A percentile compares a stretch with the other conserved stretches of the same genome.
phyloP scores from a whole-genome alignment of 2,888 invertebrate genomes.

The Ashinkailepas kermadecensis region DNA sequence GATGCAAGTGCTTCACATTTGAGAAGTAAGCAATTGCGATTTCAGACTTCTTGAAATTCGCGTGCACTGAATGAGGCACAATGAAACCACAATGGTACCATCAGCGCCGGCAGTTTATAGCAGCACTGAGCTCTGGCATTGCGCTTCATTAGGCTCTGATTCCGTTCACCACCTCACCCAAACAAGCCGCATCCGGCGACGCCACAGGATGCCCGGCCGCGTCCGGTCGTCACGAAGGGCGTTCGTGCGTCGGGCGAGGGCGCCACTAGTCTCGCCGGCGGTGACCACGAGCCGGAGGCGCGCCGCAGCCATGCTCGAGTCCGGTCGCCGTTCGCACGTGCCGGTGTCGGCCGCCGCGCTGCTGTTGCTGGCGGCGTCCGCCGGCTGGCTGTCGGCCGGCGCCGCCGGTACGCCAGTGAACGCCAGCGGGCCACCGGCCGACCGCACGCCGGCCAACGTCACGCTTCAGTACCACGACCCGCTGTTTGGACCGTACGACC shows the following conservation, averaged over 20 bases:
- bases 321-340: neutral
- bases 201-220: neutral
- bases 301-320: neutral
- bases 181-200: neutral
- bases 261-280: neutral
- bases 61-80: neutral
- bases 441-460: neutral
- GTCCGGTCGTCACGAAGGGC: neutral
- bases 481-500: slow-evolving; percentile 17
- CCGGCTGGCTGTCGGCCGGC: neutral
- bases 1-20: too few species aligned
- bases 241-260: neutral
- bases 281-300: neutral
- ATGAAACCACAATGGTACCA: too few species aligned
- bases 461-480: slow-evolving; percentile 6
- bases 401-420: neutral
- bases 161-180: neutral
- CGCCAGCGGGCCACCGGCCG: neutral
- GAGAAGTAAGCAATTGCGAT: too few species aligned
- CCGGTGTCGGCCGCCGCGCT: neutral
- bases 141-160: neutral
- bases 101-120: too few species aligned
- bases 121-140: neutral
- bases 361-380: neutral
- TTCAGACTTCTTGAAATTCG: neutral